A percentile compares a stretch with the other conserved stretches of the same genome.
These are phyloP conservation scores for Andrena bucephala DNA, from an alignment of 2,888 invertebrate species.

Conservation along the genomic window DNA sequence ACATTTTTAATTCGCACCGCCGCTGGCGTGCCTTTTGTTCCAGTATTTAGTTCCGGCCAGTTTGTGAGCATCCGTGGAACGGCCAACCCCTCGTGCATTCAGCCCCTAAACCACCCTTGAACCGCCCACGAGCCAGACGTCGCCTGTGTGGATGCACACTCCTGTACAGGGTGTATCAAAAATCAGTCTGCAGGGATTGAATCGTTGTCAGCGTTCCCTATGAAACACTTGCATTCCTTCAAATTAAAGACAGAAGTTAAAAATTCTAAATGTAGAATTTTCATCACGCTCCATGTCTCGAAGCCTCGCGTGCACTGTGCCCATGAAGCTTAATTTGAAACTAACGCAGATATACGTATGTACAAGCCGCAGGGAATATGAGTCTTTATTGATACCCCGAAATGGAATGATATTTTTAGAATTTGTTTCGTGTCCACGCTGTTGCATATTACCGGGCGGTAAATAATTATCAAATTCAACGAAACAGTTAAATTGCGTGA, in stretches of 20 bases:
- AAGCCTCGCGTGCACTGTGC: neutral
- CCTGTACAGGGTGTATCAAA: slow-evolving; percentile 37
- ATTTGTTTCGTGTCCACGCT: neutral
- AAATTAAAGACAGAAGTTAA: neutral
- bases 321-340: neutral
- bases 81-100: slow-evolving; percentile 69
- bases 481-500: slow-evolving; percentile 38
- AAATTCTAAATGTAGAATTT: neutral
- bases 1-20: slow-evolving; percentile 74
- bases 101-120: slow-evolving; percentile 70
- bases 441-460: neutral
- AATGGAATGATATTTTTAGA: slow-evolving; percentile 23
- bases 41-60: slow-evolving; percentile 77
- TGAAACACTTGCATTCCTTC: neutral
- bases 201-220: slow-evolving; percentile 6
- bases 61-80: slow-evolving; percentile 76
- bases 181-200: slow-evolving; percentile 41
- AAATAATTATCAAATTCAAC: slow-evolving; percentile 15
- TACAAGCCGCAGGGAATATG: neutral
- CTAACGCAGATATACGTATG: neutral
- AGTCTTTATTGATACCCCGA: slow-evolving; percentile 13
- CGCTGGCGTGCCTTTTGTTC: slow-evolving; percentile 69
- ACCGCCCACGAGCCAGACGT: slow-evolving; percentile 56
- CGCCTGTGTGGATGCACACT: slow-evolving; percentile 52
- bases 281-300: neutral